Base-by-base conservation (phyloP, 1,140 invertebrate genomes). In the Aphidius ervi region DNA sequence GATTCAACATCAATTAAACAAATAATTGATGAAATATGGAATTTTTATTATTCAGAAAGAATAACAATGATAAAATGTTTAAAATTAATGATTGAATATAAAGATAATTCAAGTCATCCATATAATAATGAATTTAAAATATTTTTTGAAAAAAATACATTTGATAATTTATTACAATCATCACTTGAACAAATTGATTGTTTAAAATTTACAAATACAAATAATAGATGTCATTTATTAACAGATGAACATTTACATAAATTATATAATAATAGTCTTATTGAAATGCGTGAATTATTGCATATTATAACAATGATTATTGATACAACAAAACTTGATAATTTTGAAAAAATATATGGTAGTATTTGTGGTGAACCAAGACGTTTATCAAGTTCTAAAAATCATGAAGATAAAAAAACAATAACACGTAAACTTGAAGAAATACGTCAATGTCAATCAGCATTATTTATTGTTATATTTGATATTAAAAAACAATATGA, bases 41-140 rank as follows among this genome's bases (percentile, higher is more conserved):
- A 81, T 42, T 91, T 90, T 74, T 89, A 90, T 68, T 85, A 86
- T 42, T 81, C 84, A 4, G 88, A 90, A 69, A 82, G 88, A 70
- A 81, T 89, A 67, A 88, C 86, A 63, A 72, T 89, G 37, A 78
- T 91, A 9, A 89, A 89, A 77, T 83, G 87, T 43, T 70, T 89
- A 41, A 87, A 87, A 70, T 81, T 88, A 54, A 84, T 90, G 62
- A 73, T 89, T 3, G 83, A 89, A 59, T 86, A 83, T 65, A 81
- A 83, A 67, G 78, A 82, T 58, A 82, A 87, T 46, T 67, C 76
- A 8, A 81, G 80, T 48, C 84, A 88, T 74, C 85, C 82, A 20
- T 85, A 88, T 70, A 75, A 82, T 65, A 74, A 82, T 55, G 79
- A 85, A 62, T 88, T 88, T 68, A 67, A 75, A 9, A 78, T 81